Evolutionary conservation across 2,888 invertebrate species (phyloP).

Genomic region (Tineola bisselliella): DNA sequence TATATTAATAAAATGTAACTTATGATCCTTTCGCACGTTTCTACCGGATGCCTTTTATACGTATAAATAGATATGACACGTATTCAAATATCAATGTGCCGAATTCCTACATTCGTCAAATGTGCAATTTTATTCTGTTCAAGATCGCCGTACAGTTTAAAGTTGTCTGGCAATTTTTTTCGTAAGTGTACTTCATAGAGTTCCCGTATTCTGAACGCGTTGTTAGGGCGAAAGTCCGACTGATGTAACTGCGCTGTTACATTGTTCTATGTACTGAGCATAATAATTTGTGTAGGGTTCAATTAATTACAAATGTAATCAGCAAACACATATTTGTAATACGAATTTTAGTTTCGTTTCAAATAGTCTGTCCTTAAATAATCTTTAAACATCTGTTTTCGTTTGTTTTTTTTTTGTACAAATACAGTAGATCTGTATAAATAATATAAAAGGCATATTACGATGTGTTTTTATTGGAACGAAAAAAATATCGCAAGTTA

Average conservation of each 20-base stretch:
- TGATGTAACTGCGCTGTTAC: not conserved
- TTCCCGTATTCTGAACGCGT: slow-evolving; percentile 3
- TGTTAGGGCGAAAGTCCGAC: slow-evolving; percentile 5
- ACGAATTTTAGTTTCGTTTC: too few species aligned
- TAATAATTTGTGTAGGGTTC: not conserved
- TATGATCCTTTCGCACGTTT: slow-evolving; percentile 6
- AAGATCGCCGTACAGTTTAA: too few species aligned
- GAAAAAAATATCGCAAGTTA: too few species aligned
- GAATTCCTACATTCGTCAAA: not conserved
- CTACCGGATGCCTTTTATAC: not conserved
- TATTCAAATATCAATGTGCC: not conserved
- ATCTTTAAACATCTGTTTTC: too few species aligned
- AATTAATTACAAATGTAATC: too few species aligned
- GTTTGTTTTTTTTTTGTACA: too few species aligned
- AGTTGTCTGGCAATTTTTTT: not conserved
- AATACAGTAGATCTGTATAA: too few species aligned
- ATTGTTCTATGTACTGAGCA: not conserved
- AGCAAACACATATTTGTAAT: too few species aligned
- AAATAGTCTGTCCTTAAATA: too few species aligned
- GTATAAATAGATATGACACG: not conserved
- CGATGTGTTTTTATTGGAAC: too few species aligned
- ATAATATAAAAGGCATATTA: too few species aligned
- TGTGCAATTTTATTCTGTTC: not conserved
- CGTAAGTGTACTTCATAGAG: not conserved
- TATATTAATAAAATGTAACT: not conserved